Conservation (phyloP, 2,113 vertebrate genomes). For the Hiodon tergisus region DNA sequence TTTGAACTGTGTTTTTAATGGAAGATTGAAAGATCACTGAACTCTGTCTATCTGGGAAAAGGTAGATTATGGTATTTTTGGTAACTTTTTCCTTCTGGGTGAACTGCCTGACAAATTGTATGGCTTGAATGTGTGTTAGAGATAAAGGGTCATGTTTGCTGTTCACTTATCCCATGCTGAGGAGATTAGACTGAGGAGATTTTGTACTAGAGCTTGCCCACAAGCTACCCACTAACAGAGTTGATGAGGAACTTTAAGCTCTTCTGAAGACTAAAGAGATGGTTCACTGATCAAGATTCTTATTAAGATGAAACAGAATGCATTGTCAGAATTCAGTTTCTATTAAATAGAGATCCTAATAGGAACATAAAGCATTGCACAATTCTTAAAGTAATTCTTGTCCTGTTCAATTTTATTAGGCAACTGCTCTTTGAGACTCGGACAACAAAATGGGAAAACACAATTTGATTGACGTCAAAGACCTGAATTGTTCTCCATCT, state of each 20-base stretch:
- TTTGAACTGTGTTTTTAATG: neutral
- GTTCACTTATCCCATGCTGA: neutral
- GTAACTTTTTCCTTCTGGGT: too few relatives aligned
- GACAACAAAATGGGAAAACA: slow-evolving; percentile 2
- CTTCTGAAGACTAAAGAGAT: slow-evolving; percentile 24
- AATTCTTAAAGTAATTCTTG: slow-evolving; percentile 29
- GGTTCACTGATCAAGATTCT: slow-evolving; percentile 38
- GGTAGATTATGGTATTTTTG: too few relatives aligned
- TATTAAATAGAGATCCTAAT: neutral
- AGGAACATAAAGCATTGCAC: slow-evolving; percentile 20
- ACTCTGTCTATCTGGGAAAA: neutral
- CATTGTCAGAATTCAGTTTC: neutral
- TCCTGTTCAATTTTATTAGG: slow-evolving; percentile 25
- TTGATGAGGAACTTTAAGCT: neutral
- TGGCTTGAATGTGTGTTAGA: neutral
- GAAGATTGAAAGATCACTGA: neutral
- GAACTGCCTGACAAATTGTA: too few relatives aligned
- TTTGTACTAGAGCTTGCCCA: slow-evolving; percentile 12
- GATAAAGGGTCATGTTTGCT: slow-evolving; percentile 40
- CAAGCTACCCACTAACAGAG: slow-evolving; percentile 27
- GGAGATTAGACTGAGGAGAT: neutral
- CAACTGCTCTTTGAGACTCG: slow-evolving; percentile 26
- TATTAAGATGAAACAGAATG: slow-evolving; percentile 36
- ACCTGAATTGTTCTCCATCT: slow-evolving; percentile 17
- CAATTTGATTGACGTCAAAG: slow-evolving; percentile 3